Base-by-base conservation (phyloP, 2,797 vertebrate species). In the Scyliorhinus canicula region DNA sequence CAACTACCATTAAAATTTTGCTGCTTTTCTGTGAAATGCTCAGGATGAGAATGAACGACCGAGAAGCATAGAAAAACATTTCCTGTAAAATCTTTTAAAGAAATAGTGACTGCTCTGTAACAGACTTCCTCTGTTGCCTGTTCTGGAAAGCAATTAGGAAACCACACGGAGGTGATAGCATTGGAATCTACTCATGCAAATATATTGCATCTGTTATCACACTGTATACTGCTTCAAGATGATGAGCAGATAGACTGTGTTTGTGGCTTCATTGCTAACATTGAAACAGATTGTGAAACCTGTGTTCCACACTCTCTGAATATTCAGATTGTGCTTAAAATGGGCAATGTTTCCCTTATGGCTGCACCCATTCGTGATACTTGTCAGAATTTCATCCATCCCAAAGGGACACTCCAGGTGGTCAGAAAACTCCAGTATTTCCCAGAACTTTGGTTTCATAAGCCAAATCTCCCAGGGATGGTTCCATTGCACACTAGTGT, bases 131-230 rank as follows among this genome's bases (percentile, higher is more conserved):
- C n/a, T 16, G 35, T 63, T 90, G 57, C 57, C 35, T 90, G 19
- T 90, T 90, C 52, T 86, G 50, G 47, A 86, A 90, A 90, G 19
- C 86, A 90, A 19, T 90, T 90, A 40, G 86, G 57, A 90, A 90
- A 60, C 21, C 86, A 90, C 35, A 90, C 26, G 86, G 40, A 90
- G 35, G 35, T n/a, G 35, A 90, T 90, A 40, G 86, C 57, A 24
- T 63, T 90, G 55, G 86, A 90, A 60, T 60, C 86, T 90, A 60
- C 6, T 63, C n/a, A 63, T 40, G 86, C 55, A 82, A 90, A 90
- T 90, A 57, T 63, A 60, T n/a, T 90, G 55, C 16, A 35, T 40
- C 55, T 60, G 35, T 90, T 90, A n/a, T n/a, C 60, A n/a, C 55
- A 63, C 31, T 60, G 35, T 40, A 5, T 31, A n/a, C 16, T 16